These are phyloP conservation scores for Stichodactyla helianthus DNA, from an alignment of 64 coral and sea anemone genomes.

Conservation along the genomic window DNA sequence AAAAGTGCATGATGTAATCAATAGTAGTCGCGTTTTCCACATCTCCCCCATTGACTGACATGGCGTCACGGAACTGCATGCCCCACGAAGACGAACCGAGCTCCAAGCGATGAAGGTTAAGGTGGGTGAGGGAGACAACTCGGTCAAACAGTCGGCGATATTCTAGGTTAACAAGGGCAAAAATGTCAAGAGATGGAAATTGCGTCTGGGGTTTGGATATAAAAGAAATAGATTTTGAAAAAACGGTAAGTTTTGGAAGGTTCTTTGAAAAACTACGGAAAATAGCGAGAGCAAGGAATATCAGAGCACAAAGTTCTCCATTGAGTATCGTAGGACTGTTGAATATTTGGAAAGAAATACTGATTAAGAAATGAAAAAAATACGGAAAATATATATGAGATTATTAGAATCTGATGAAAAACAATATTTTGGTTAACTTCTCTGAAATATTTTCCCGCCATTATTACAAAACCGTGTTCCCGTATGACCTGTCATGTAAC, in stretches of 20 bases:
- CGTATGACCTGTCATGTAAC: neutral
- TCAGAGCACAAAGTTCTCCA: too few relatives aligned
- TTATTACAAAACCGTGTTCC: neutral
- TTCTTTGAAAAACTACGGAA: too few relatives aligned
- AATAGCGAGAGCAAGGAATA: too few relatives aligned
- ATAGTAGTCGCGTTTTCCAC: slow-evolving; percentile 71
- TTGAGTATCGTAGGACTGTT: too few relatives aligned
- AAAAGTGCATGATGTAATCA: slow-evolving; percentile 98
- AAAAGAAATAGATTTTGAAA: too few relatives aligned
- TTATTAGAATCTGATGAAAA: neutral
- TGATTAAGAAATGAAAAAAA: neutral
- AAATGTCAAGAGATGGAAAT: neutral
- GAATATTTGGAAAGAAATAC: too few relatives aligned
- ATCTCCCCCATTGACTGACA: slow-evolving; percentile 94
- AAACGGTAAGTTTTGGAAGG: too few relatives aligned
- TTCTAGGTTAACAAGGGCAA: slow-evolving; percentile 24
- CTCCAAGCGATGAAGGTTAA: slow-evolving; percentile 84
- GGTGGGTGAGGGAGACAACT: slow-evolving; percentile 75
- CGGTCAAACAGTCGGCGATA: slow-evolving; percentile 79
- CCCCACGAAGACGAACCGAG: slow-evolving; percentile 87
- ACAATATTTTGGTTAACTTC: neutral
- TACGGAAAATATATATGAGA: neutral
- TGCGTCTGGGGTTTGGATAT: too few relatives aligned
- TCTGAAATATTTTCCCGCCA: neutral
- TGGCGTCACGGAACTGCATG: slow-evolving; percentile 78